A percentile compares a stretch with the other conserved stretches of the same genome.
These are phyloP conservation scores for Sarcoramphus papa DNA, from an alignment of 2,797 vertebrate genomes.

Conservation along the genomic window DNA sequence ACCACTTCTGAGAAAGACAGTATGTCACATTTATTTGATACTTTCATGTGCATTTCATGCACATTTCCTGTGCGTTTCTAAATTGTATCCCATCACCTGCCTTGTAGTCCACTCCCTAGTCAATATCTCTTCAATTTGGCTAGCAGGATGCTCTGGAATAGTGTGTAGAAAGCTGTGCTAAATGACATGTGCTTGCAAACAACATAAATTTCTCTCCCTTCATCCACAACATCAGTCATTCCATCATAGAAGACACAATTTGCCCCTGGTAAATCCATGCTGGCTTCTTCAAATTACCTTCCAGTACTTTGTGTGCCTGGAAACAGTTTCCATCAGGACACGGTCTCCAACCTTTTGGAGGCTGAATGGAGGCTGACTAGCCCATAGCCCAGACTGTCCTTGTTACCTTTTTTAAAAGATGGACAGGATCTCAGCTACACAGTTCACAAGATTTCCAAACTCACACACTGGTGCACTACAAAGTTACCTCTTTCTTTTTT, in stretches of 20 bases:
- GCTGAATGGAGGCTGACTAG: not conserved
- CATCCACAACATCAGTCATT: not conserved
- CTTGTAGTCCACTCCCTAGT: not conserved
- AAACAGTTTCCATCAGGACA: not conserved
- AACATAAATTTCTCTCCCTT: not conserved
- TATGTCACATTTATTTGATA: not conserved
- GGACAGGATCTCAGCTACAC: not conserved
- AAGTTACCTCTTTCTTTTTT: not conserved
- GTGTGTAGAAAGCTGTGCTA: not conserved
- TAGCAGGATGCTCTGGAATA: not conserved
- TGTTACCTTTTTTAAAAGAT: not conserved
- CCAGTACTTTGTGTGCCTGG: not conserved
- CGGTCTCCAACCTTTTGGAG: not conserved
- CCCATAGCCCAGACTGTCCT: not conserved
- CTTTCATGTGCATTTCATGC: not conserved
- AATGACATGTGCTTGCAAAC: not conserved
- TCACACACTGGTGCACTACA: fast-evolving
- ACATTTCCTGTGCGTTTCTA: not conserved
- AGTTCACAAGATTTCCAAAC: not conserved
- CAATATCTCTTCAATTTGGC: not conserved
- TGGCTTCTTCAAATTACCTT: not conserved
- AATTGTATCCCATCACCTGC: not conserved
- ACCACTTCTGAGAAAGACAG: not conserved
- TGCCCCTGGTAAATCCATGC: not conserved
- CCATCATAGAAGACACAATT: not conserved